Percentiles rank a stretch among this genome's conserved stretches.
Evolutionary conservation across 2,797 vertebrate genomes (phyloP).

Genomic region (Danio albolineatus): DNA sequence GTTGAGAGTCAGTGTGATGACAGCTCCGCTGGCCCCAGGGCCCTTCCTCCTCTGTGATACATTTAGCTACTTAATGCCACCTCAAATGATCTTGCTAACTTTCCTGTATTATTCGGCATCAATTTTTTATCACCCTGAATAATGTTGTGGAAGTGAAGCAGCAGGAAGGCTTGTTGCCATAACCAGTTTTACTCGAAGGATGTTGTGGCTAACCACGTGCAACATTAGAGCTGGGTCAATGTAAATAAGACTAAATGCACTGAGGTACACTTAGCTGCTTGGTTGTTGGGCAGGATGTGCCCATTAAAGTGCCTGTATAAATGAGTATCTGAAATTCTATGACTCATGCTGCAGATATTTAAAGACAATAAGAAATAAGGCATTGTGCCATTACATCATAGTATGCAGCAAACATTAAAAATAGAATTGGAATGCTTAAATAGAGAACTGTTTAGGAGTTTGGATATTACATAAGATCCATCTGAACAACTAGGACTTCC

Average conservation of each 20-base stretch:
- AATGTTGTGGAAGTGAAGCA: constrained; percentile 61
- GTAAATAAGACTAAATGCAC: constrained; percentile 38
- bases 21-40: constrained; percentile 55
- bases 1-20: constrained; percentile 42
- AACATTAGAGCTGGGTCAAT: not conserved
- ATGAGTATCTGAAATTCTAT: constrained; percentile 2
- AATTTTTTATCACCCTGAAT: constrained; percentile 64
- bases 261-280: not conserved
- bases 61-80: constrained; percentile 66
- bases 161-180: constrained; percentile 37
- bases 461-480: constrained; percentile 38
- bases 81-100: constrained; percentile 63
- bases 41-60: constrained; percentile 58
- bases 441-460: constrained; percentile 37
- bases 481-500: constrained; percentile 15
- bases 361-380: not conserved
- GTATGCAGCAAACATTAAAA: not conserved
- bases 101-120: constrained; percentile 65
- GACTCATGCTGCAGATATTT: not conserved
- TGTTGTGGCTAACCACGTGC: constrained; percentile 18
- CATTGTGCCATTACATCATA: not conserved
- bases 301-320: constrained; percentile 10
- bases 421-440: not conserved
- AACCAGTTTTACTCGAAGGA: constrained; percentile 29
- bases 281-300: constrained; percentile 4